Evolutionary conservation across 2,113 vertebrate species (phyloP), one percentile per base, ranked within the genome.

Genomic region (Grallaria varia): DNA sequence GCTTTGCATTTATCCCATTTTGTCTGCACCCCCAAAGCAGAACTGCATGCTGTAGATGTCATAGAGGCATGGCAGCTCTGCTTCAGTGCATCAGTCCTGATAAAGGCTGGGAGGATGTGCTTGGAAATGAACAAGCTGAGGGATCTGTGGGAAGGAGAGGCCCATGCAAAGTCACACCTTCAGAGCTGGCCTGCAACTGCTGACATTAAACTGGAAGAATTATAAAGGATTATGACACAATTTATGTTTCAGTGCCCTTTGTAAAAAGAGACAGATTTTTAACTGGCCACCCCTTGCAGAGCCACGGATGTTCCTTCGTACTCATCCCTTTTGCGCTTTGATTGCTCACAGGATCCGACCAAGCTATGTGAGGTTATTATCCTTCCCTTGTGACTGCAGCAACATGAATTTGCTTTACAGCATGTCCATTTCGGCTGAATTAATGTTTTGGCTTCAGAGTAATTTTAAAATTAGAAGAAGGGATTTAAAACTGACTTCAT

Each of bases 291-390:
- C 24, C 23, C 7, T 53, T 85, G 28, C 18, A 27, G 28, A 47
- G 9, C 56, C 0, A 0, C 2, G 2, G 44, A 2, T n/a, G 19
- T 63, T 84, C 3, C 3, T 71, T 67, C 62, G 28, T 64, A 13
- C 24, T 53, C 9, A 10, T 31, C 31, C 14, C 8, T 74, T 40
- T 67, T 17, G 21, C 16, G 94, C 22, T 73, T 72, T 44, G 20
- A 37, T 68, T 0, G 0, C 45, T 69, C 40, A 9, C 18, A n/a
- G 64, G 31, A 53, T 60, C 55, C 78, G 81, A 78, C 40, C 6
- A 31, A 62, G 28, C 31, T 74, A 0, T 52, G 33, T 84, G 58
- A 64, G 21, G 9, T 19, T 69, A 31, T 74, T 66, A 4, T 9
- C 55, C 23, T 76, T 75, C 24, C 5, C 35, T 40, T 31, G 50